phyloP scores from a whole-genome alignment of 2,113 vertebrate species.

The human (Homo sapiens) region DNA sequence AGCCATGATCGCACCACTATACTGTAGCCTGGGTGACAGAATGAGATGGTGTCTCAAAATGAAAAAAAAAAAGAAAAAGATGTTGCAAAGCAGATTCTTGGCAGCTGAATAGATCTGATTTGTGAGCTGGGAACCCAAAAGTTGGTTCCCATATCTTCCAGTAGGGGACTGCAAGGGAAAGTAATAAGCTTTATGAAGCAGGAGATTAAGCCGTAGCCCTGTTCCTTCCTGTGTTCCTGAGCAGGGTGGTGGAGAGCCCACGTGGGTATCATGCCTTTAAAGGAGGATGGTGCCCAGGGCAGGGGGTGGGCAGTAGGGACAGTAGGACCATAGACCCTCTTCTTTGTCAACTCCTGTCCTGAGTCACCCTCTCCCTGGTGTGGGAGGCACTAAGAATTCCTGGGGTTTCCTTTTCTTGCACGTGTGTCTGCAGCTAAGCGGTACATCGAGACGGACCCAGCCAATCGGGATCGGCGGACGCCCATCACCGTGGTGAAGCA shows the following conservation, averaged over 20 bases:
- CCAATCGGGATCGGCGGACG: slow-evolving; percentile 91
- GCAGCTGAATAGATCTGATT: not conserved
- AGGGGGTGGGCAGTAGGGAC: not conserved
- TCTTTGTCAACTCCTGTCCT: not conserved
- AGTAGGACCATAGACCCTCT: not conserved
- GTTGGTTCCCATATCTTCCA: not conserved
- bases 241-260: not conserved
- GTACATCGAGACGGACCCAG: slow-evolving; percentile 95
- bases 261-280: fast-evolving
- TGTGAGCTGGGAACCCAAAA: not conserved
- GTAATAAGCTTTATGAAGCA: not conserved
- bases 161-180: not conserved
- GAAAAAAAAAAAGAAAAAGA: no score
- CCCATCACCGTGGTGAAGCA: slow-evolving; percentile 93
- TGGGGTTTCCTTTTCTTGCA: not conserved
- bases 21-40: no score
- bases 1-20: no score
- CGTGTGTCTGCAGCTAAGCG: slow-evolving; percentile 86
- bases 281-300: not conserved
- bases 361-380: not conserved
- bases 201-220: not conserved
- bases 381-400: not conserved
- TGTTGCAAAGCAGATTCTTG: not conserved
- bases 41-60: no score
- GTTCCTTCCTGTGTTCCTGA: not conserved